These are phyloP conservation scores for Kradibia gibbosae DNA, from an alignment of 1,140 invertebrate genomes.

Conservation along the genomic window DNA sequence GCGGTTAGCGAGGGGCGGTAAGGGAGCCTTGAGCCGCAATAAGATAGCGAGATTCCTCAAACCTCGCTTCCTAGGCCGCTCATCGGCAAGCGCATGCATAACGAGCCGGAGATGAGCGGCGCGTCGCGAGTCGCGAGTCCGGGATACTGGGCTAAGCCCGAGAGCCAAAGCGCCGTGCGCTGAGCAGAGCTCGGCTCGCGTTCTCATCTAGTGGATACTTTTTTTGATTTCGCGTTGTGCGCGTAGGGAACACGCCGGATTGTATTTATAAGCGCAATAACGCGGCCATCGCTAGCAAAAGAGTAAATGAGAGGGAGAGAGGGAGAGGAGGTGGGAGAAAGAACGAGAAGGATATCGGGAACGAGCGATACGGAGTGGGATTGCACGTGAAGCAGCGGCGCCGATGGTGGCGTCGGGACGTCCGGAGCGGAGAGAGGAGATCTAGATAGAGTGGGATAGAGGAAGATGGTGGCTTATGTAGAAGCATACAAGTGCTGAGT, in stretches of 20 bases:
- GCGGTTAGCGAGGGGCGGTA: too few species aligned
- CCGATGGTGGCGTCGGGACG: too few species aligned
- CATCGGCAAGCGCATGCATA: not conserved
- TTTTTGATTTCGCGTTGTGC: not conserved
- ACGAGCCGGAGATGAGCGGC: not conserved
- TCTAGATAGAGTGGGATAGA: not conserved
- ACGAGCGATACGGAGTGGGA: too few species aligned
- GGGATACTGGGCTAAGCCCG: too few species aligned
- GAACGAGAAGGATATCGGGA: too few species aligned
- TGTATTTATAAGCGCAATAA: slow-evolving; percentile 44
- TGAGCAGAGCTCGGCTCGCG: not conserved
- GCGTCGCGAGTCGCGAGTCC: too few species aligned
- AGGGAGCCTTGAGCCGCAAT: too few species aligned
- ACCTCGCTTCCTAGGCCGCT: not conserved
- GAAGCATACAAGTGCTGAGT: slow-evolving; percentile 25
- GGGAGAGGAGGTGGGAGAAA: not conserved
- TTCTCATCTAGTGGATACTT: not conserved
- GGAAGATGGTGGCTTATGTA: slow-evolving; percentile 3
- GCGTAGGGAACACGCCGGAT: not conserved
- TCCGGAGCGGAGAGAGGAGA: not conserved
- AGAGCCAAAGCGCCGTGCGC: not conserved
- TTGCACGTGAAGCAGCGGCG: too few species aligned
- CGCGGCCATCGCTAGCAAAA: not conserved
- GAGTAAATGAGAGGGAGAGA: not conserved
- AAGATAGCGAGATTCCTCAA: not conserved